phyloP scores from a whole-genome alignment of 2,888 invertebrate genomes.

The Phaedon cochleariae region DNA sequence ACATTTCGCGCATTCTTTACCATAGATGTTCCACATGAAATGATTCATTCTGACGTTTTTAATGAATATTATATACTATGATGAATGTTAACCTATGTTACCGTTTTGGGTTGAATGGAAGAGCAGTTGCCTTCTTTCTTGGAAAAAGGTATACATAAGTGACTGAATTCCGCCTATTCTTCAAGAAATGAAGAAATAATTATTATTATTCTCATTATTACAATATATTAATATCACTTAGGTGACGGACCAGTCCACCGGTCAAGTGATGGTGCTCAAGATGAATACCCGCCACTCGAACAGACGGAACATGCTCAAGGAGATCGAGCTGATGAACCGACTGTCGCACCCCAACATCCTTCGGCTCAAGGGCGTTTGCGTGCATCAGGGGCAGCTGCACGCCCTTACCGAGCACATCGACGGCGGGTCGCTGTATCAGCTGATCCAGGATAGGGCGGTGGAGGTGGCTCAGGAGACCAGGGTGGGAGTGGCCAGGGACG shows the following conservation, averaged over 20 bases:
- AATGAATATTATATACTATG: too few relatives aligned
- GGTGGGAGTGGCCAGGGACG: constrained; percentile 86
- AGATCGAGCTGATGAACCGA: constrained; percentile 96
- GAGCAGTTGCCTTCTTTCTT: too few relatives aligned
- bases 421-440: constrained; percentile 92
- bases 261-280: constrained; percentile 96
- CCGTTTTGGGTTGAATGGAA: too few relatives aligned
- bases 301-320: constrained; percentile 94
- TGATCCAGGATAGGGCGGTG: constrained; percentile 79
- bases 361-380: constrained; percentile 95
- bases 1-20: too few relatives aligned
- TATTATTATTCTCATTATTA: too few relatives aligned
- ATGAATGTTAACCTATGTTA: too few relatives aligned
- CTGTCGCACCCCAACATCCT: constrained; percentile 94
- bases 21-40: too few relatives aligned
- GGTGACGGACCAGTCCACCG: constrained; percentile 93
- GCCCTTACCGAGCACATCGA: constrained; percentile 96
- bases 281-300: constrained; percentile 95
- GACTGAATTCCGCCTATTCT: too few relatives aligned
- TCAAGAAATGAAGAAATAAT: too few relatives aligned
- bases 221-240: too few relatives aligned
- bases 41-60: too few relatives aligned
- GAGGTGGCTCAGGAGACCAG: constrained; percentile 81
- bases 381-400: constrained; percentile 94
- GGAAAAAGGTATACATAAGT: too few relatives aligned